Base-by-base conservation (phyloP, 2,888 invertebrate species). In the Ctenicera cuprea region DNA sequence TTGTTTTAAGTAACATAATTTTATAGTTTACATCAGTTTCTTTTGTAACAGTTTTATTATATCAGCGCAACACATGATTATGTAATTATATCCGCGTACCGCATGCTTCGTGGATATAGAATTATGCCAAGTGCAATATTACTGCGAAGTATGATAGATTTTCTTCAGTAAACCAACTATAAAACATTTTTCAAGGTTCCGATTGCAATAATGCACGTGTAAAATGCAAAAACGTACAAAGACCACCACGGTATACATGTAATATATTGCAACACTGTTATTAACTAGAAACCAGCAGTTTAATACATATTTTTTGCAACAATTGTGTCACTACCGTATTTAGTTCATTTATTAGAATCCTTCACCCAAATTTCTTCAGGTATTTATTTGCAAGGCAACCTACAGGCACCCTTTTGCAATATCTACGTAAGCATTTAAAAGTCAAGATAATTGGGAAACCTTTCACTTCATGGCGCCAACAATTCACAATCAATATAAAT, bases 401-500 rank as follows among this genome's bases (percentile, higher is more conserved):
- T 63, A 61, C 69, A 73, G 67, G 65, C 69, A 72, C 75, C 69
- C 73, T 75, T 75, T 77, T 75, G 75, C 75, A 75, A 69, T 45
- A 70, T 57, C 61, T 3, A 41, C 20, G 12, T 16, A n/a, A 30
- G 45, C 45, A 54, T 66, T 64, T 67, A 74, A 74, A 74, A 76
- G 76, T 70, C 69, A 74, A 54, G 54, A 57, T 41, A 54, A 57
- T 77, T 74, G 59, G 71, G 73, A 73, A 73, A 76, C 77, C 77
- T 77, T 77, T 77, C 77, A 76, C 77, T 77, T 59, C 26, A 30
- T 69, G 77, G 75, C 77, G 75, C 75, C 77, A 65, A 37, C 9
- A 62, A 30, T 59, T 59, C 18, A 43, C 30, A n/a, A 12, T 59
- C 41, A 14, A 14, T 62, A 62, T 62, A 62, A 62, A 62, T 62